Conservation (phyloP, 2,888 invertebrate genomes). For the Caenorhabditis sp. region DNA sequence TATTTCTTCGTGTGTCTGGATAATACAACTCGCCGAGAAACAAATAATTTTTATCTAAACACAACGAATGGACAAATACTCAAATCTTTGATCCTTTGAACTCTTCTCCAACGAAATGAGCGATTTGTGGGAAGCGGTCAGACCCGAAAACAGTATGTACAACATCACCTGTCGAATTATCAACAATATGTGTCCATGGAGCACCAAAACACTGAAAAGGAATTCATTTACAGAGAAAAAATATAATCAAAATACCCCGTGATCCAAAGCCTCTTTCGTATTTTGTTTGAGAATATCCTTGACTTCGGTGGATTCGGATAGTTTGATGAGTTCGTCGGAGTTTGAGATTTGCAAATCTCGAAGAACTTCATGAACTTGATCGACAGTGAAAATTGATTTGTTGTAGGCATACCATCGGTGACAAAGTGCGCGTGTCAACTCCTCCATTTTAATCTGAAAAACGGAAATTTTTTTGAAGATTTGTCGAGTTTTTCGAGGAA, state of each 20-base stretch:
- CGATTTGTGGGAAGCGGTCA: slow-evolving; percentile 35
- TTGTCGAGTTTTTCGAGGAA: too few relatives aligned
- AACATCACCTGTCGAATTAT: slow-evolving; percentile 20
- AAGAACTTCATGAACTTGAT: slow-evolving; percentile 25
- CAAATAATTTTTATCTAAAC: too few relatives aligned
- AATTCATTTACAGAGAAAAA: not conserved
- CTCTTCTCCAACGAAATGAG: slow-evolving; percentile 29
- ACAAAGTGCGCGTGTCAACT: slow-evolving; percentile 26
- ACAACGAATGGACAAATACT: not conserved
- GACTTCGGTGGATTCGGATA: slow-evolving; percentile 26
- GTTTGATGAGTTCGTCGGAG: slow-evolving; percentile 17
- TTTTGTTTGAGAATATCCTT: slow-evolving; percentile 28
- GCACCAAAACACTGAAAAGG: slow-evolving; percentile 33
- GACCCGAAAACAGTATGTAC: slow-evolving; percentile 35
- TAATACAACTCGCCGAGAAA: too few relatives aligned
- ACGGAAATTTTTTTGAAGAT: too few relatives aligned
- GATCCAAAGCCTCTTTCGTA: slow-evolving; percentile 31
- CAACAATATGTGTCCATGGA: slow-evolving; percentile 34
- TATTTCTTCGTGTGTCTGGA: slow-evolving; percentile 4
- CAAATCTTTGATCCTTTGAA: not conserved
- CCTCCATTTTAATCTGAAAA: slow-evolving; percentile 25
- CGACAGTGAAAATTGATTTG: slow-evolving; percentile 32
- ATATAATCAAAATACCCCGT: slow-evolving; percentile 13
- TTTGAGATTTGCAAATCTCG: slow-evolving; percentile 24
- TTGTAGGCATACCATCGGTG: slow-evolving; percentile 32